Evolutionary conservation across 2,113 vertebrate species (phyloP), one percentile per base, ranked within the genome.

Genomic region (Cryptomyrus ogoouensis): DNA sequence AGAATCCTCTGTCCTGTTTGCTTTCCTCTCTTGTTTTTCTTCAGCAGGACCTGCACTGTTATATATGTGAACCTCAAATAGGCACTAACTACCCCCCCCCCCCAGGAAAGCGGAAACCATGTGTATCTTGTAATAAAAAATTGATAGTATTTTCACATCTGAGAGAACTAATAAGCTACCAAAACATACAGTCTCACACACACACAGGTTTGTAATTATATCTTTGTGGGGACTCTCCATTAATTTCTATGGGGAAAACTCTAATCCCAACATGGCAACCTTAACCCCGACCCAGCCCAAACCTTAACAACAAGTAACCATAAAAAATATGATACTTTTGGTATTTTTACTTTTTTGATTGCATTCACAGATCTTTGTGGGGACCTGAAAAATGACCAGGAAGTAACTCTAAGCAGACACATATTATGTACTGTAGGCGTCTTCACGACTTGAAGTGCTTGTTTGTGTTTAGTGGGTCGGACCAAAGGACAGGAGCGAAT

Each of bases 1-100:
- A 89, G 77, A 58, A 66, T 85, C 53, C 80, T 86, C 77, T 90
- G 88, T 50, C 90, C 46, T 89, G 88, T 90, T 85, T 89, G 35
- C 46, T 52, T 90, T 90, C 88, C 88, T 74, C 27, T 27, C 50
- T 24, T 27, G 5, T 3, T 46, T n/a, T 49, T 84, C 53, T 77
- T 24, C 17, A 24, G 52, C 46, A 46, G 13, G 39, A 44, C 52
- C 50, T 42, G 53, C 21, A 35, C 21, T 24, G 19, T 62, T 39
- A 46, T 56, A 24, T 27, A 12, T 42, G 86, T 46, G 70, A 80
- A 42, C 86, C 77, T 87, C 89, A 62, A 19, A 84, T 50, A 46
- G 13, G 31, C n/a, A 47, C 17, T 9, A 47, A 58, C 27, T 12
- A 52, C 7, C 0, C 8, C 1, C 46, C 35, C 52, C 17, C 5